phyloP scores from a whole-genome alignment of 2,113 vertebrate genomes.

The Xenopus laevis region DNA sequence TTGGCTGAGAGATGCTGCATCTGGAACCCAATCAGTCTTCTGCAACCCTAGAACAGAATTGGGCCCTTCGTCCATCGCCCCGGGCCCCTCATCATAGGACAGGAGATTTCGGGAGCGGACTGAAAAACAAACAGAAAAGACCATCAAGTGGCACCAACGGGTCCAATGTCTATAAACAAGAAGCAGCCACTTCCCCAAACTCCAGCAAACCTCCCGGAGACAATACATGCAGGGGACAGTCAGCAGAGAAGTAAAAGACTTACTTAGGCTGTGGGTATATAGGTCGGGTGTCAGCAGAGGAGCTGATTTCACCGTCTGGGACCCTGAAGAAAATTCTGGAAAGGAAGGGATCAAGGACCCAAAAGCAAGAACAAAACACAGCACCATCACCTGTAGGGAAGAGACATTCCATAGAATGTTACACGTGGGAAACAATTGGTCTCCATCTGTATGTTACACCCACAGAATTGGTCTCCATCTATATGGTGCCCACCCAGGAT shows the following conservation, averaged over 20 bases:
- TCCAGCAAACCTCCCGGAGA: no score
- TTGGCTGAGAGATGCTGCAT: constrained; percentile 48
- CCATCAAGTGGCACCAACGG: not conserved
- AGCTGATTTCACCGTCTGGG: constrained; percentile 78
- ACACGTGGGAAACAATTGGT: no score
- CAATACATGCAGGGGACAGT: no score
- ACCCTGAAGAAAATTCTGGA: constrained; percentile 81
- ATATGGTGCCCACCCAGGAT: no score
- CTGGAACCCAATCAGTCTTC: constrained; percentile 70
- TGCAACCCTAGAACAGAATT: constrained; percentile 71
- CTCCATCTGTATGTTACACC: no score
- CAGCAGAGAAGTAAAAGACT: constrained; percentile 50
- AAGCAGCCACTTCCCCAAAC: no score
- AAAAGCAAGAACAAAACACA: constrained; percentile 94
- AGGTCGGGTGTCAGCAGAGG: constrained; percentile 71
- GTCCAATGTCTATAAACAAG: no score
- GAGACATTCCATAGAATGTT: not conserved
- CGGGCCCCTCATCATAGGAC: constrained; percentile 84
- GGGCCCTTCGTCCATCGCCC: constrained; percentile 77
- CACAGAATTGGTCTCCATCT: no score
- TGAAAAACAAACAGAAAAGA: constrained; percentile 52
- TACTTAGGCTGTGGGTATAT: constrained; percentile 91
- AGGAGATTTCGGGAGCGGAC: constrained; percentile 94
- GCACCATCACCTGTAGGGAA: constrained; percentile 78
- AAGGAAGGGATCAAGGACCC: constrained; percentile 90